Evolutionary conservation across 1,140 invertebrate genomes (phyloP).

Genomic region (Vollenhovia emeryi): DNA sequence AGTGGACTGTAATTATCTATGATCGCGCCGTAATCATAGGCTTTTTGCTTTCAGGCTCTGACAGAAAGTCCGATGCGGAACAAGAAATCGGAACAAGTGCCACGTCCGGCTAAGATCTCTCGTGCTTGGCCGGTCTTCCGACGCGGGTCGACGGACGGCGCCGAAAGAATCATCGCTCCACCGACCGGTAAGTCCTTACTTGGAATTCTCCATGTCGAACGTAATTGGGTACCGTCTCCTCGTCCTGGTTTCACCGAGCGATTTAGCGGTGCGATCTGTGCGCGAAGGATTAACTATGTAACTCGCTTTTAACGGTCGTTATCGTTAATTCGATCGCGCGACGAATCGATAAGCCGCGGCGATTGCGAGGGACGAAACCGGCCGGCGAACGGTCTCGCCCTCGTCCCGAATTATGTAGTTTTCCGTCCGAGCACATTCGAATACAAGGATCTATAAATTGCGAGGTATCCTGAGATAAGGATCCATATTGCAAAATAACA

Average conservation of each 20-base stretch:
- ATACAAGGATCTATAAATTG: background rate
- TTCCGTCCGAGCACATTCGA: background rate
- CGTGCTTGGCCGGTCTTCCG: background rate
- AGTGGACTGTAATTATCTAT: too few relatives aligned
- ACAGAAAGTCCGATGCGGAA: background rate
- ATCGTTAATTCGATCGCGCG: slow-evolving; percentile 46
- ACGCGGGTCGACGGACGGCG: background rate
- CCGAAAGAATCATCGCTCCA: slow-evolving; percentile 18
- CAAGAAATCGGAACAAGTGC: background rate
- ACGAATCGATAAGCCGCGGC: slow-evolving; percentile 3
- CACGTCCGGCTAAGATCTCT: background rate
- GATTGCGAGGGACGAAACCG: background rate
- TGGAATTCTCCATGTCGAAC: background rate
- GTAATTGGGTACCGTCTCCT: slow-evolving; percentile 7
- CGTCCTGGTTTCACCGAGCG: slow-evolving; percentile 3
- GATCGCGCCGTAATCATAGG: background rate
- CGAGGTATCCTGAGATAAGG: background rate
- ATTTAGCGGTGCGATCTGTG: background rate
- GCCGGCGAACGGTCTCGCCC: background rate
- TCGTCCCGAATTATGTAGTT: background rate
- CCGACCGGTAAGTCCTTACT: slow-evolving; percentile 26
- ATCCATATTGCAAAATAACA: background rate
- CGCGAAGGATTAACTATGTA: slow-evolving; percentile 13
- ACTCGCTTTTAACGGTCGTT: slow-evolving; percentile 39
- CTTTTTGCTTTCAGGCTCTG: slow-evolving; percentile 7